Evolutionary conservation across 2,888 invertebrate genomes (phyloP).

Genomic region (Hirtodrosophila alboralis): DNA sequence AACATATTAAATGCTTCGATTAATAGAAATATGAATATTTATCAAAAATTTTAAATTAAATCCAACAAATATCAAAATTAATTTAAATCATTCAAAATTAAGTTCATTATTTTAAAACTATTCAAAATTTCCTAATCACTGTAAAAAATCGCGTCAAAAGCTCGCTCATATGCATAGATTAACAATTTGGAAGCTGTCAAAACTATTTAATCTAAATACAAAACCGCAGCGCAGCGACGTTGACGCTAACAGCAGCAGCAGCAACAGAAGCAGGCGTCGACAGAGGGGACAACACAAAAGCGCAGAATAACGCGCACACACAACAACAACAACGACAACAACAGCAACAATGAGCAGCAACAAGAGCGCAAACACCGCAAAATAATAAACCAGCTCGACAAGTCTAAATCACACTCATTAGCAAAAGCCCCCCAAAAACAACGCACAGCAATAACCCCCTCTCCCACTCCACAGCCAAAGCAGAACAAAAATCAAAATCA

Average conservation of each 20-base stretch:
- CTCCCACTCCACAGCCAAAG: conserved; percentile 26
- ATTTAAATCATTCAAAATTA: neutral
- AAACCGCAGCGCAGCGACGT: conserved; percentile 49
- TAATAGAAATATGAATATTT: too few relatives aligned
- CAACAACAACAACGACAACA: conserved; percentile 36
- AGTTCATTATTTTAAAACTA: conserved; percentile 3
- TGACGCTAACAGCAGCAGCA: conserved; percentile 31
- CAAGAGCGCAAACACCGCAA: conserved; percentile 80
- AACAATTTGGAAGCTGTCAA: conserved; percentile 70
- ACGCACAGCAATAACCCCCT: conserved; percentile 47
- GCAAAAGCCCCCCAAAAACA: conserved; percentile 70
- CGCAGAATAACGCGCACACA: conserved; percentile 68
- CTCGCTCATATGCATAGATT: conserved; percentile 33
- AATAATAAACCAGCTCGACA: conserved; percentile 79
- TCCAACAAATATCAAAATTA: neutral
- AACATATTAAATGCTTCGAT: too few relatives aligned
- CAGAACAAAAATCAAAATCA: conserved; percentile 67
- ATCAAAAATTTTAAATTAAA: conserved; percentile 3
- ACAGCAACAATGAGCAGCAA: conserved; percentile 54
- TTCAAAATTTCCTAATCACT: conserved; percentile 25
- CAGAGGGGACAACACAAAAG: conserved; percentile 60
- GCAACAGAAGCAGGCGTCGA: conserved; percentile 30
- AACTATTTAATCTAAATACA: conserved; percentile 76
- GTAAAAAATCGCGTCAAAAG: conserved; percentile 17
- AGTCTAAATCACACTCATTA: conserved; percentile 79